Evolutionary conservation across 2,888 invertebrate genomes (phyloP).

Genomic region (Coleophora flavipennella): DNA sequence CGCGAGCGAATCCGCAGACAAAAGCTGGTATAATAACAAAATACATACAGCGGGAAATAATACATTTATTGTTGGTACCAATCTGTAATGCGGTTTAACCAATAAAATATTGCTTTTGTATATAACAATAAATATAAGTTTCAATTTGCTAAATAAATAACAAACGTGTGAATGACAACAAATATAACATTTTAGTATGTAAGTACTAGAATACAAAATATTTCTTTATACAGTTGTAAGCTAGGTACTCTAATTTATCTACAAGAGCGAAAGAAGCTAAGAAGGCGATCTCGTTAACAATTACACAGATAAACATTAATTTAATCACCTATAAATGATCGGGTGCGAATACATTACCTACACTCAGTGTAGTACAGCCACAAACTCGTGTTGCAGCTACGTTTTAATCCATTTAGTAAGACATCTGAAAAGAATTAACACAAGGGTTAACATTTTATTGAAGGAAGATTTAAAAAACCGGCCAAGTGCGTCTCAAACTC

Average conservation of each 20-base stretch:
- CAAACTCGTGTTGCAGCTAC: too few species aligned
- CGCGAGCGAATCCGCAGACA: too few species aligned
- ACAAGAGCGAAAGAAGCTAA: conserved; percentile 29
- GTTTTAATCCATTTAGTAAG: too few species aligned
- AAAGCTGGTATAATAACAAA: too few species aligned
- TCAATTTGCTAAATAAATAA: conserved; percentile 35
- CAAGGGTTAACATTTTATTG: too few species aligned
- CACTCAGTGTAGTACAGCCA: conserved; percentile 18
- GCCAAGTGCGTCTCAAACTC: too few species aligned
- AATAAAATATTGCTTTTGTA: conserved; percentile 39
- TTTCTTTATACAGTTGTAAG: conserved; percentile 15
- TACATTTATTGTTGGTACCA: conserved; percentile 32
- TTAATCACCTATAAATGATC: conserved; percentile 31
- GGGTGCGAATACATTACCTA: conserved; percentile 41
- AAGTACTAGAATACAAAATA: conserved; percentile 34
- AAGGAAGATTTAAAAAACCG: too few species aligned
- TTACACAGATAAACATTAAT: conserved; percentile 21
- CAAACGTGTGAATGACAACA: conserved; percentile 36
- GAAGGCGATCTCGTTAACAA: conserved; percentile 14
- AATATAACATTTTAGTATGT: conserved; percentile 29
- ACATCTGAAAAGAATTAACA: too few species aligned
- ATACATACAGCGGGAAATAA: too few species aligned
- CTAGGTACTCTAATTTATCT: conserved; percentile 25
- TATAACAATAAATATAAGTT: conserved; percentile 53
- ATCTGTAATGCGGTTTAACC: conserved; percentile 41